Percentiles rank a stretch among this genome's conserved stretches.
Evolutionary conservation across 2,888 invertebrate species (phyloP).

Genomic region (Lasioglossum leucozonium): DNA sequence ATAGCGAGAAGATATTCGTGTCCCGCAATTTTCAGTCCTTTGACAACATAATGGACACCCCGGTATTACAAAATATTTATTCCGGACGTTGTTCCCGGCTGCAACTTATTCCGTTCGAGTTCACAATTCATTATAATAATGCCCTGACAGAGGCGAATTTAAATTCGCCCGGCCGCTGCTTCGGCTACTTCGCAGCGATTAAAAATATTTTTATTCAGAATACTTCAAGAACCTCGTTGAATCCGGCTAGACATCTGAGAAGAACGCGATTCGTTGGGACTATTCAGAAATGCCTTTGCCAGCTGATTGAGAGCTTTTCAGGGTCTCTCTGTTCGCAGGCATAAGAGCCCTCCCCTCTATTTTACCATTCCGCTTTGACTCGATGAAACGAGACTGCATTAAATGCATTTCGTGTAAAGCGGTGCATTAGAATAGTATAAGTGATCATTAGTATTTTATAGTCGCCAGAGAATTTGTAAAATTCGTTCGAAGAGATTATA

Average conservation of each 20-base stretch:
- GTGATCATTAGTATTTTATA: neutral
- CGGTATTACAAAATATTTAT: slow-evolving; percentile 11
- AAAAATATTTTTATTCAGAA: neutral
- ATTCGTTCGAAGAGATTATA: neutral
- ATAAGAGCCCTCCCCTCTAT: neutral
- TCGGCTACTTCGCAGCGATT: neutral
- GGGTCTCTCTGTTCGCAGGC: neutral
- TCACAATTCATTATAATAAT: neutral
- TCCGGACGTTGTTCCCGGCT: neutral
- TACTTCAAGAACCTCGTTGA: neutral
- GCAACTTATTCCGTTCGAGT: neutral
- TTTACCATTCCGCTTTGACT: slow-evolving; percentile 25
- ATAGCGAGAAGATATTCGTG: slow-evolving; percentile 18
- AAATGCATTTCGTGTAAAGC: neutral
- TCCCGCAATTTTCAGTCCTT: slow-evolving; percentile 21
- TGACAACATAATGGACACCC: neutral
- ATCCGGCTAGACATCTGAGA: neutral
- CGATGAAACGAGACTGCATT: neutral
- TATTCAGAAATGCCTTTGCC: slow-evolving; percentile 17
- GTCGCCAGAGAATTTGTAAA: neutral
- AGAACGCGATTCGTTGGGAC: neutral
- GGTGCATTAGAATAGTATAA: neutral
- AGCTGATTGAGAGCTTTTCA: slow-evolving; percentile 29
- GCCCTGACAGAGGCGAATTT: neutral
- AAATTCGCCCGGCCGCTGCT: neutral